phyloP scores from a whole-genome alignment of 2,888 invertebrate species.

The Alviniconcha strummeri region DNA sequence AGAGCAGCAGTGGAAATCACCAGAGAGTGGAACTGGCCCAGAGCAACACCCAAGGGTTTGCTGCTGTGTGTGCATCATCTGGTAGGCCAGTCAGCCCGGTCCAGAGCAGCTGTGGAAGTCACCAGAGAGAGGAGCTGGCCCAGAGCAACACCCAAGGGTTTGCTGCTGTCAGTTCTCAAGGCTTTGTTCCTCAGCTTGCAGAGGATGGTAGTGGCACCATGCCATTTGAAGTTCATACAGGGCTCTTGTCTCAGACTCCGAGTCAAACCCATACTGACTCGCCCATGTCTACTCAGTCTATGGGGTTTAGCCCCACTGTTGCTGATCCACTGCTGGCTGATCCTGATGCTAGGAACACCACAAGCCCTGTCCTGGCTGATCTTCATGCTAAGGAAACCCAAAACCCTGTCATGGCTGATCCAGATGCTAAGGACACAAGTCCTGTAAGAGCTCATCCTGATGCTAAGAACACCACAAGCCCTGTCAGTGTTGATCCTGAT shows the following conservation, averaged over 20 bases:
- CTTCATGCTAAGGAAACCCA: too few relatives aligned
- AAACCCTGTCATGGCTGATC: too few relatives aligned
- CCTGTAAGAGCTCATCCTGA: too few relatives aligned
- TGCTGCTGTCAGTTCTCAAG: constrained; percentile 9
- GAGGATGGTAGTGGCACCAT: neutral
- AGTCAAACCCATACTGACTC: neutral
- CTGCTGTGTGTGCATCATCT: too few relatives aligned
- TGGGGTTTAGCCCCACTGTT: constrained; percentile 12
- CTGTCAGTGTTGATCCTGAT: too few relatives aligned
- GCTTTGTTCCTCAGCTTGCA: constrained; percentile 10
- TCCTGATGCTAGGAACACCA: neutral
- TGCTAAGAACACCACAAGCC: too few relatives aligned
- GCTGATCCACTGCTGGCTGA: constrained; percentile 12
- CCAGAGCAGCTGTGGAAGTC: too few relatives aligned
- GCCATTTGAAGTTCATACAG: neutral
- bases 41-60: constrained; percentile 16
- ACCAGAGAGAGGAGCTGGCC: too few relatives aligned
- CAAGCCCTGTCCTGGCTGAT: neutral
- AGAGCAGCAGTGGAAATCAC: too few relatives aligned
- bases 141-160: constrained; percentile 15
- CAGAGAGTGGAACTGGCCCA: too few relatives aligned
- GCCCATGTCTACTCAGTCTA: constrained; percentile 6
- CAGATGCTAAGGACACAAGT: too few relatives aligned
- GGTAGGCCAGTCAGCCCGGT: too few relatives aligned
- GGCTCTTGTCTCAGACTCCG: neutral